Conservation (phyloP, 2,113 vertebrate species). For the Percopsis transmontana region DNA sequence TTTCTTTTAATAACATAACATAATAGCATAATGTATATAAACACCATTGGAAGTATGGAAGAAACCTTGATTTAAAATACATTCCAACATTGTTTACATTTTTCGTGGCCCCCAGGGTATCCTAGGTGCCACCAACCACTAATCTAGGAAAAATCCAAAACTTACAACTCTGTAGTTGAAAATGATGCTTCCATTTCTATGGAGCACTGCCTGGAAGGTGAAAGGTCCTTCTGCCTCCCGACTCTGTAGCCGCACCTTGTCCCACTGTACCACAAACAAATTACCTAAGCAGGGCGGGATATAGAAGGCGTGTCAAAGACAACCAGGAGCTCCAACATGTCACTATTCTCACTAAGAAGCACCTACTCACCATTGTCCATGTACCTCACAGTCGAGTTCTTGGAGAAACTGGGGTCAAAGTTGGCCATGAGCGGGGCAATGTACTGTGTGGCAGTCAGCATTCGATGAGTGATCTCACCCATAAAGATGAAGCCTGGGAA, state of each 20-base stretch:
- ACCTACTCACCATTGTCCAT: conserved; percentile 87
- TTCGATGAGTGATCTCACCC: conserved; percentile 90
- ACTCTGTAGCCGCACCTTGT: conserved; percentile 86
- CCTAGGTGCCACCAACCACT: neutral
- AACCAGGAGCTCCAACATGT: neutral
- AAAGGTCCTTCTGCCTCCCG: conserved; percentile 83
- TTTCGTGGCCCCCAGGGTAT: too few species aligned
- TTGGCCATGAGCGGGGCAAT: conserved; percentile 96
- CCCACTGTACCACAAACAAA: conserved; percentile 89
- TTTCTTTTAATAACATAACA: too few species aligned
- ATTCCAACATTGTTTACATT: too few species aligned
- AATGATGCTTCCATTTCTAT: conserved; percentile 83
- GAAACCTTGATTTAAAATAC: too few species aligned
- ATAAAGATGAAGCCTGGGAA: conserved; percentile 91
- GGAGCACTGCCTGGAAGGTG: conserved; percentile 87
- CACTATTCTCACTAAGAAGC: neutral
- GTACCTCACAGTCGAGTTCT: conserved; percentile 88
- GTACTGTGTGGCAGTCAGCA: conserved; percentile 96
- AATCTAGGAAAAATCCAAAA: neutral
- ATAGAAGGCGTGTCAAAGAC: conserved; percentile 8
- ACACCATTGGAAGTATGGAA: too few species aligned
- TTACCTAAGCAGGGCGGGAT: conserved; percentile 75
- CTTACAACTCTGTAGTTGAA: conserved; percentile 89
- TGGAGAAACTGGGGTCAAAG: conserved; percentile 94
- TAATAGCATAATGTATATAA: too few species aligned